Evolutionary conservation across 2,113 vertebrate genomes (phyloP).

Genomic region (Pomatorhinus ruficollis): DNA sequence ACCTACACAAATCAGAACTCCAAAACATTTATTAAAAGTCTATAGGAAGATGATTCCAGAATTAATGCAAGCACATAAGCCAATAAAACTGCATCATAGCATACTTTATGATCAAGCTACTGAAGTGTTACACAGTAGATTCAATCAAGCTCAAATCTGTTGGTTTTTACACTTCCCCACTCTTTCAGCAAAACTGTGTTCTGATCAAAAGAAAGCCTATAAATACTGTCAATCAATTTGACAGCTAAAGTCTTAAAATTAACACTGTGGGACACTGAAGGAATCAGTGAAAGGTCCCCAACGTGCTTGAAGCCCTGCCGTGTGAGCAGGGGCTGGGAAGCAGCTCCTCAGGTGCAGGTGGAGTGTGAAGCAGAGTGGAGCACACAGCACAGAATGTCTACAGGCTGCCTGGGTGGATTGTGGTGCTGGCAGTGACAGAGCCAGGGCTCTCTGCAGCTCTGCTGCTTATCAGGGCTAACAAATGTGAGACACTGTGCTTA

Average conservation of each 20-base stretch:
- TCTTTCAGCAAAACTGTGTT: background rate
- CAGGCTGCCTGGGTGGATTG: background rate
- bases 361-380: background rate
- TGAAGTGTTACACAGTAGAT: background rate
- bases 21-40: background rate
- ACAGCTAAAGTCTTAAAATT: background rate
- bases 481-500: background rate
- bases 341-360: background rate
- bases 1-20: background rate
- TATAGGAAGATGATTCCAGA: background rate
- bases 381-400: background rate
- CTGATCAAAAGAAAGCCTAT: background rate
- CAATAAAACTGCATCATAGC: background rate
- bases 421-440: background rate
- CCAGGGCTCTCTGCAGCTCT: background rate
- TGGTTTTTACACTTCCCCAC: conserved; percentile 1
- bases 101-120: background rate
- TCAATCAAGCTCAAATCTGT: background rate
- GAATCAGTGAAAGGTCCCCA: background rate
- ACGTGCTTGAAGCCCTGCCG: background rate
- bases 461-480: background rate
- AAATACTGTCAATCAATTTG: background rate
- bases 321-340: background rate
- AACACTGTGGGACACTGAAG: background rate
- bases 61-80: background rate